Evolutionary conservation across 2,113 vertebrate genomes (phyloP), one percentile per base, ranked within the genome.

Genomic region (Osmerus mordax): DNA sequence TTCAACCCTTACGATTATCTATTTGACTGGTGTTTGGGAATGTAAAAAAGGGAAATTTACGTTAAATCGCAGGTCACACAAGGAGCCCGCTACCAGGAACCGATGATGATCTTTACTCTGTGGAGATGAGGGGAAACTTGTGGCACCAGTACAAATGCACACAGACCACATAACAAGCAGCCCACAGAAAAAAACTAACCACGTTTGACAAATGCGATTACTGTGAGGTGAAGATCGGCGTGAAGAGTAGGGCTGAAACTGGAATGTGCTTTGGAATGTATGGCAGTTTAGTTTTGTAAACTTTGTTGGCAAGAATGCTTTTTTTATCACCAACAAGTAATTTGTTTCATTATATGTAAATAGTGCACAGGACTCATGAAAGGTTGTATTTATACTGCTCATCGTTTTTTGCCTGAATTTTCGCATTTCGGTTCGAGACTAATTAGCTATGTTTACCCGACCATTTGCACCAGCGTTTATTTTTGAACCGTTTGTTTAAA

Each of bases 371-470:
- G 74, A 71, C 75, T 72, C 72, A 16, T 28, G 8, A 21, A 65
- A 70, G 74, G 68, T 70, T 68, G 66, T 69, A 64, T 78, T 82
- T 79, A 81, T 74, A 75, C 69, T 69, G 56, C 47, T 53, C 21
- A 47, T 47, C 11, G 52, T 52, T 69, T 61, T 21, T 71, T 29
- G n/a, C 21, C 32, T 21, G 60, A 56, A 69, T 71, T 51, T 67
- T 61, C 6, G 67, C 67, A 55, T 56, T 74, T 52, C 14, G 47
- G 60, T 71, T 77, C 51, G 28, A 61, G 53, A 53, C 71, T 70
- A 76, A 81, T 76, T 78, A 80, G 59, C 32, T 15, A 13, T 75
- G 75, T 86, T 84, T 77, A 81, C 77, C 67, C 29, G 67, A 72
- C 63, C 18, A 67, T 67, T 67, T 23, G 58, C 36, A 18, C 54